Base-by-base conservation (phyloP, 2,797 vertebrate genomes). In the Tenualosa thibaudeaui region DNA sequence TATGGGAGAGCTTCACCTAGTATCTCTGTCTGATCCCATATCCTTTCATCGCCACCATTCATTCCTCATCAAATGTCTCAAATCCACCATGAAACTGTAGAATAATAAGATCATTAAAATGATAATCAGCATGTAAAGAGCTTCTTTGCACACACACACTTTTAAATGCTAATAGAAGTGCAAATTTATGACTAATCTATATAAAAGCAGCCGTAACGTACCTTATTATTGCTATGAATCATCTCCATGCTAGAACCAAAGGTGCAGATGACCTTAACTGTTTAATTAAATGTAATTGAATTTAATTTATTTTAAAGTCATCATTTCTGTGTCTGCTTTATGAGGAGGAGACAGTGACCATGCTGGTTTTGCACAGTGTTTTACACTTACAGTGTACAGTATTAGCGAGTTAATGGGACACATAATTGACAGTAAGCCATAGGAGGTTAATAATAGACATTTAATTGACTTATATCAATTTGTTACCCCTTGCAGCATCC, bases 331-430 rank as follows among this genome's bases (percentile, higher is more conserved):
- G 86, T 91, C 90, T 58, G 26, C 92, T 91, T 93, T 92, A 86
- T 91, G 87, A 88, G 88, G 91, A 94, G 91, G 92, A 93, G 90
- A 93, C 89, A 87, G 89, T 92, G 93, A 91, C 91, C 91, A 91
- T 84, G 88, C 92, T 90, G 92, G 91, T 92, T 92, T 90, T 90
- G 88, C 88, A 92, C 90, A 87, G 89, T 91, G 92, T 94, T 94
- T 94, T 94, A 94, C 92, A 93, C 93, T 94, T 94, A 93, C 91
- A 93, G 92, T 88, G 86, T 93, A 95, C 94, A 94, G 91, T 94
- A 93, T 95, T 94, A 94, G 92, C 87, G 93, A 94, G 95, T 95
- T 96, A 96, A 96, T 96, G 95, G 95, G 92, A 95, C 93, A 95
- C 93, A 95, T 96, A 95, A 96, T 96, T 94, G 95, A 95, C 94